Percentiles rank a stretch among this genome's conserved stretches.
Conservation (phyloP, 2,113 vertebrate species). For the Athene noctua region DNA sequence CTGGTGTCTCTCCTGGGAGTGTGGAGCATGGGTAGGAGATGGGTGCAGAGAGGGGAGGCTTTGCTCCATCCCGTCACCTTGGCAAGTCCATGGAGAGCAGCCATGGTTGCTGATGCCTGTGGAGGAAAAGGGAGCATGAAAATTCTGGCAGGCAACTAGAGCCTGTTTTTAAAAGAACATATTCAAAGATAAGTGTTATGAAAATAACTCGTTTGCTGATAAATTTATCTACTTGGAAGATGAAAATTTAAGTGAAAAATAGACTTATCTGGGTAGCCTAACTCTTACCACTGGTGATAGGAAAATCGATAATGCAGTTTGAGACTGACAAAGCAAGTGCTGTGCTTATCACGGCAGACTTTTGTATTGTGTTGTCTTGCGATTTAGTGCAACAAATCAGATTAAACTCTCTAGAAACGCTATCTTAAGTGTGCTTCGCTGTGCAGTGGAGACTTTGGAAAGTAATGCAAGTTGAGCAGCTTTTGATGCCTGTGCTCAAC, state of each 20-base stretch:
- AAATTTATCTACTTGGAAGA: background rate
- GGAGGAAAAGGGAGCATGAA: background rate
- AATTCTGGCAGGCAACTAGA: background rate
- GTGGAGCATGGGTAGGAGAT: background rate
- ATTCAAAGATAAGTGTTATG: background rate
- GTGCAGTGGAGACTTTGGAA: background rate
- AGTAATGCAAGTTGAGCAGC: background rate
- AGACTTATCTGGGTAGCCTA: background rate
- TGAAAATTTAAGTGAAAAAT: background rate
- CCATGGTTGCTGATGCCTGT: background rate
- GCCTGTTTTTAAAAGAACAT: background rate
- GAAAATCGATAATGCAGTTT: background rate
- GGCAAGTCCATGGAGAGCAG: background rate
- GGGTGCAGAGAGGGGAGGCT: background rate
- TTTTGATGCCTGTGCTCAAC: background rate
- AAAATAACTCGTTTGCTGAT: background rate
- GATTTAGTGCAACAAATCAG: background rate
- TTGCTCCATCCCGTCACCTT: fast-evolving
- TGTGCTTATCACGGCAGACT: background rate
- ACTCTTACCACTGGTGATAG: background rate
- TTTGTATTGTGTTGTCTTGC: background rate
- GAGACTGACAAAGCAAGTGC: background rate
- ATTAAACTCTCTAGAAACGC: background rate
- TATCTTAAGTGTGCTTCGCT: background rate
- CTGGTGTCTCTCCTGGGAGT: background rate